These are phyloP conservation scores for Rhorus exstirpatorius DNA, from an alignment of 2,888 invertebrate species.

Conservation along the genomic window DNA sequence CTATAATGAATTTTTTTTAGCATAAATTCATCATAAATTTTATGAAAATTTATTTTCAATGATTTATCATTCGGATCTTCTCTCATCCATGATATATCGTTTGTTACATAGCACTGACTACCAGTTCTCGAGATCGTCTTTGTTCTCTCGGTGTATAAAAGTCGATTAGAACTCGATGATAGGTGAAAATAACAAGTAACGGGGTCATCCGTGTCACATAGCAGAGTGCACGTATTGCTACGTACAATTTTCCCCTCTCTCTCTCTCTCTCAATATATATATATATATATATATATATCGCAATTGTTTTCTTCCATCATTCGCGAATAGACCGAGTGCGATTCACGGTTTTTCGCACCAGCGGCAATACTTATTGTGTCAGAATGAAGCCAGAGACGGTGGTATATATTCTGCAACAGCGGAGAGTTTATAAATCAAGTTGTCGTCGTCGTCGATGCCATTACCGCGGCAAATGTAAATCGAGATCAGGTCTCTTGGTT, in stretches of 20 bases:
- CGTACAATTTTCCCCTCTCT: conserved; percentile 22
- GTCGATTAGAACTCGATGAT: conserved; percentile 64
- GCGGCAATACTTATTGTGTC: conserved; percentile 38
- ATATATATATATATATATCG: no score
- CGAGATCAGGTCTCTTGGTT: conserved; percentile 62
- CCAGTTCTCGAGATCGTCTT: conserved; percentile 24
- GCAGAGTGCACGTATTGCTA: conserved; percentile 36
- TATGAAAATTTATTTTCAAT: no score
- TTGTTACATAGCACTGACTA: neutral
- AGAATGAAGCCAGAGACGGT: neutral
- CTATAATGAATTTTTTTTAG: no score
- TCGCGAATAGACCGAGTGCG: conserved; percentile 13
- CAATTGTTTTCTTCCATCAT: conserved; percentile 13
- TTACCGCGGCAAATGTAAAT: conserved; percentile 73
- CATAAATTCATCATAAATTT: no score
- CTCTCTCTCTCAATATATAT: no score
- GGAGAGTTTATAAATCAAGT: conserved; percentile 71
- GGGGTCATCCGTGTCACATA: conserved; percentile 67
- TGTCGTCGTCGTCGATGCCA: conserved; percentile 63
- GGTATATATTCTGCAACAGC: conserved; percentile 10
- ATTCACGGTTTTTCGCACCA: conserved; percentile 49
- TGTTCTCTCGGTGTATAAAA: conserved; percentile 49
- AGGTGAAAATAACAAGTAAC: conserved; percentile 67
- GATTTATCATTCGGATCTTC: neutral
- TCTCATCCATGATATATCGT: neutral